Evolutionary conservation across 2,888 invertebrate species (phyloP), one percentile per base, ranked within the genome.

Genomic region (Falcaria lacertinaria): DNA sequence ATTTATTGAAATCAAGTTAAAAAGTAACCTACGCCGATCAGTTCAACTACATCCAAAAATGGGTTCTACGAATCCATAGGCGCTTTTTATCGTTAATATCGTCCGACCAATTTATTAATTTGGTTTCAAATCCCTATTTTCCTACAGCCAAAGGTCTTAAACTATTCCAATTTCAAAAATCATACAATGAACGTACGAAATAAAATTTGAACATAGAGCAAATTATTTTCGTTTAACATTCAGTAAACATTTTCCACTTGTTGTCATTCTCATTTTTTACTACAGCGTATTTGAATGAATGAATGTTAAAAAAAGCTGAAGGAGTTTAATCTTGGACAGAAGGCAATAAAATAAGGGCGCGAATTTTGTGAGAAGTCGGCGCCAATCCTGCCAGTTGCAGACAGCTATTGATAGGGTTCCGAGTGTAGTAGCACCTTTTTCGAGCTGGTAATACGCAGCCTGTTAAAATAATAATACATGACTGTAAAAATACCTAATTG

Each of bases 341-440:
- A 79, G 78, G 85, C 79, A 87, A 87, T 88, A 87, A 89, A 87
- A 81, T 83, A 83, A 83, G 83, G 82, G 81, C 69, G 80, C 68
- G 72, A 82, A 84, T 83, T 83, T 80, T 74, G 74, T 72, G 80
- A 81, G 80, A 78, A 83, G 80, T 80, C 73, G 79, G 77, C 79
- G 75, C 75, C 80, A 69, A 73, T 76, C 75, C 85, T 87, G 87
- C 85, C 88, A 85, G 74, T 74, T 69, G 77, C 88, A 88, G 86
- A 85, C 86, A 77, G 83, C 80, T 74, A 86, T 87, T 83, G 88
- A 87, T 87, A 87, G 84, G 84, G 82, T 80, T 77, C 69, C 56
- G 53, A 69, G 64, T 68, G 65, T 62, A 52, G 52, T 45, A 43
- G 47, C 45, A 72, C 52, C 28, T 57, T 7, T 57, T 59, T 46